These are phyloP conservation scores for Chrysomela aeneicollis DNA, from an alignment of 2,888 invertebrate genomes.

Conservation along the genomic window DNA sequence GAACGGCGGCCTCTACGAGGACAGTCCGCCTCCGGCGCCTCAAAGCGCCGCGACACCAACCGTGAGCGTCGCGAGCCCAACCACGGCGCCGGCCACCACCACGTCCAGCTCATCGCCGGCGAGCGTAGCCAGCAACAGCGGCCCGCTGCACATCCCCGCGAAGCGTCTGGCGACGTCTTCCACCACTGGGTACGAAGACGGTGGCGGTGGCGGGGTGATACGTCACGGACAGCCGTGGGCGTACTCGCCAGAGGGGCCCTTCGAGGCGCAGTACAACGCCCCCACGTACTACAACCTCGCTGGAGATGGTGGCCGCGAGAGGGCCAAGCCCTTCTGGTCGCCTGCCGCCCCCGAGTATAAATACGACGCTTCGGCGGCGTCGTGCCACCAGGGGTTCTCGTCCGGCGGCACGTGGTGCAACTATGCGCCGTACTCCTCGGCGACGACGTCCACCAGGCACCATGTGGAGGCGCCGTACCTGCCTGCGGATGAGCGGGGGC, in stretches of 20 bases:
- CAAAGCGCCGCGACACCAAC: constrained; percentile 64
- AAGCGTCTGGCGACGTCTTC: no score
- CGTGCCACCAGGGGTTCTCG: constrained; percentile 75
- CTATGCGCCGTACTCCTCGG: constrained; percentile 69
- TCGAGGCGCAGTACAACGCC: constrained; percentile 73
- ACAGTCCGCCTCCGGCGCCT: constrained; percentile 68
- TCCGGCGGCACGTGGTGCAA: constrained; percentile 80
- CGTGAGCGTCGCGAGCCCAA: constrained; percentile 63
- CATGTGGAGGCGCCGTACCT: constrained; percentile 73
- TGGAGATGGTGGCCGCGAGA: constrained; percentile 70
- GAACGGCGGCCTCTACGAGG: constrained; percentile 84
- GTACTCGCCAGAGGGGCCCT: constrained; percentile 70
- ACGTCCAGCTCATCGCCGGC: constrained; percentile 71
- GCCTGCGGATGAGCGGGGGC: constrained; percentile 74
- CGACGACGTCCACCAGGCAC: constrained; percentile 70
- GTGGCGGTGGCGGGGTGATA: constrained; percentile 75
- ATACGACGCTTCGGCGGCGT: constrained; percentile 66
- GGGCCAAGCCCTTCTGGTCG: constrained; percentile 65
- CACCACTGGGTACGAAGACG: constrained; percentile 64
- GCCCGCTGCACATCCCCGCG: constrained; percentile 87
- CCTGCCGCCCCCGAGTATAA: constrained; percentile 71
- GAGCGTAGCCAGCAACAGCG: constrained; percentile 70
- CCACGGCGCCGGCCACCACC: constrained; percentile 66
- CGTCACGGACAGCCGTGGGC: constrained; percentile 80
- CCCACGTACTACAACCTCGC: constrained; percentile 82